phyloP scores from a whole-genome alignment of 2,888 invertebrate genomes.

The Syrphus vitripennis region DNA sequence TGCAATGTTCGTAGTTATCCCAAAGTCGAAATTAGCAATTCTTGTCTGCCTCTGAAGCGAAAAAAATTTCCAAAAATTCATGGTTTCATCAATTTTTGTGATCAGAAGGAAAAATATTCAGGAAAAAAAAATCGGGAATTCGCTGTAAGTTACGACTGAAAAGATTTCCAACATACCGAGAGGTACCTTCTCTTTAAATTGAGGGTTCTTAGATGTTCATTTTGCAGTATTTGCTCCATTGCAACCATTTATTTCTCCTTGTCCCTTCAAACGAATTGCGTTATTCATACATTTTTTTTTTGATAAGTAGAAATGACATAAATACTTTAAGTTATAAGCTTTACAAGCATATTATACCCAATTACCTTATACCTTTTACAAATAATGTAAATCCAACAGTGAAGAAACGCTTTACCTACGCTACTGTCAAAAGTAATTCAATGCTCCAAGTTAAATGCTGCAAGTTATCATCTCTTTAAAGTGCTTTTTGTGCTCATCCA shows the following conservation, averaged over 20 bases:
- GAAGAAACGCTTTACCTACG: background rate
- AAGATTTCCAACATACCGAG: no score
- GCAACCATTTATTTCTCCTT: background rate
- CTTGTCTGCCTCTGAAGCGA: no score
- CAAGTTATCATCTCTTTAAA: slow-evolving; percentile 34
- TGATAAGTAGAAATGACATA: background rate
- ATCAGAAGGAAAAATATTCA: no score
- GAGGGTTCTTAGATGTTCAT: no score
- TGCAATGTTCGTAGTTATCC: no score
- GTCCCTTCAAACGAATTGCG: no score
- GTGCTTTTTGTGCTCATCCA: background rate
- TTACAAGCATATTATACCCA: background rate
- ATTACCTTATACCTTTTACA: background rate
- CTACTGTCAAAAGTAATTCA: slow-evolving; percentile 30
- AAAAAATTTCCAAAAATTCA: no score
- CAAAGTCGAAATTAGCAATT: no score
- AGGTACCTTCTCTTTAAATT: no score
- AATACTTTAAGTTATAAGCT: background rate
- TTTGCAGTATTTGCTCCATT: background rate
- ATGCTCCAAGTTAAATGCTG: slow-evolving; percentile 9
- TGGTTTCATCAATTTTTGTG: no score
- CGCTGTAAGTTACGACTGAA: no score
- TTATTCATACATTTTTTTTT: background rate
- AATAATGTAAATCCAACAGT: background rate
- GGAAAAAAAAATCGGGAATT: no score